phyloP scores from a whole-genome alignment of 2,113 vertebrate species.

The Pampusana beccarii region DNA sequence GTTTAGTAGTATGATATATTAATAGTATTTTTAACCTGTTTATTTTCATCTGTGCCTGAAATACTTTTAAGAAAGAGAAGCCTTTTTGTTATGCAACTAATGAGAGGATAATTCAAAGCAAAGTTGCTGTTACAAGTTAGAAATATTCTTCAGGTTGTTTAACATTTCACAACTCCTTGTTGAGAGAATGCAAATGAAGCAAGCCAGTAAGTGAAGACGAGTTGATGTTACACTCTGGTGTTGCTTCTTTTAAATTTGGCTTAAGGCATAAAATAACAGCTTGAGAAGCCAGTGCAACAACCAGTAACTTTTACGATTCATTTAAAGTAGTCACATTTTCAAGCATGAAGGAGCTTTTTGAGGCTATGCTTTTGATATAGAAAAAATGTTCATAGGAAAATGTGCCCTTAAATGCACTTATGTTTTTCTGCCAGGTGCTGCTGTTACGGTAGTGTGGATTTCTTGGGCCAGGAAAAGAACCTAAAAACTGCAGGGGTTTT shows the following conservation, averaged over 20 bases:
- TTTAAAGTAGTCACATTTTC: not conserved
- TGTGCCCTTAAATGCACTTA: not conserved
- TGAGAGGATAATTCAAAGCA: not conserved
- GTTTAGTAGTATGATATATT: not conserved
- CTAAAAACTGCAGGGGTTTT: not conserved
- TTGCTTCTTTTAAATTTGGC: constrained; percentile 46
- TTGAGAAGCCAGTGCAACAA: constrained; percentile 31
- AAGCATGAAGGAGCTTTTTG: not conserved
- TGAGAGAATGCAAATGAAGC: constrained; percentile 13
- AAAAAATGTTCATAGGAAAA: not conserved
- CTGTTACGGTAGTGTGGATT: not conserved
- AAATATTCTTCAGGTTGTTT: constrained; percentile 20
- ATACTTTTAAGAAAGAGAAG: not conserved
- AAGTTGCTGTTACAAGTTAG: not conserved
- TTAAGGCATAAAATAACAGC: constrained; percentile 32
- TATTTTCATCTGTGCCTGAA: not conserved
- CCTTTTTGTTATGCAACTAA: not conserved
- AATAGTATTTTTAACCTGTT: not conserved
- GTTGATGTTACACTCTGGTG: constrained; percentile 8
- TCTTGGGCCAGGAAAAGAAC: not conserved
- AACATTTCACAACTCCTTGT: constrained; percentile 4
- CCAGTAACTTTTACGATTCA: constrained; percentile 27
- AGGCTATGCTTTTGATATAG: not conserved
- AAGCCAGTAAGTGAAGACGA: constrained; percentile 32
- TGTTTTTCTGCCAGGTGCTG: not conserved